Conservation (phyloP, 2,113 vertebrate species). For the Menidia beryllina region DNA sequence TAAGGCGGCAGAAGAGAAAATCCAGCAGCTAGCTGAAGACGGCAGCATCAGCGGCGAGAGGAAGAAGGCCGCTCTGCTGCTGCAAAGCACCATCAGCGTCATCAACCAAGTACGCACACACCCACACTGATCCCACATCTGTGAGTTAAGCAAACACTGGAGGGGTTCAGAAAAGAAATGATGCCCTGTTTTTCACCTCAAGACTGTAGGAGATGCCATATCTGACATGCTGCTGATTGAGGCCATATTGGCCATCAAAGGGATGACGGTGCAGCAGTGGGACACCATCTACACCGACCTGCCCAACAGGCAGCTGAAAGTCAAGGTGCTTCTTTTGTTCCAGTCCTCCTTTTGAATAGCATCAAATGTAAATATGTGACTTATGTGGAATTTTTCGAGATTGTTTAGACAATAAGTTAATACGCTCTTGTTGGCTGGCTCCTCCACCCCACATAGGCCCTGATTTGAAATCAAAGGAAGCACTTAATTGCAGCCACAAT, state of each 20-base stretch:
- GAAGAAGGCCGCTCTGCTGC: slow-evolving; percentile 85
- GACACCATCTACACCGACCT: slow-evolving; percentile 89
- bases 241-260: slow-evolving; percentile 88
- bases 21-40: slow-evolving; percentile 83
- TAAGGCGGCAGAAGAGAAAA: slow-evolving; percentile 87
- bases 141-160: not conserved
- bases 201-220: slow-evolving; percentile 94
- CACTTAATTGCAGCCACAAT: too few relatives aligned
- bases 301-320: slow-evolving; percentile 94
- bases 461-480: too few relatives aligned
- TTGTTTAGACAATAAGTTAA: too few relatives aligned
- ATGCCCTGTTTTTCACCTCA: slow-evolving; percentile 3
- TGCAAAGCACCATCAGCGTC: slow-evolving; percentile 87
- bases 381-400: too few relatives aligned
- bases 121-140: not conserved
- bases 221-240: slow-evolving; percentile 96
- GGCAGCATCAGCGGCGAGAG: slow-evolving; percentile 75
- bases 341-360: too few relatives aligned
- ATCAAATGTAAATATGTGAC: too few relatives aligned
- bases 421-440: too few relatives aligned
- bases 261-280: slow-evolving; percentile 91
- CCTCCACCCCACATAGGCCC: too few relatives aligned
- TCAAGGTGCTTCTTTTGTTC: too few relatives aligned
- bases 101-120: slow-evolving; percentile 89
- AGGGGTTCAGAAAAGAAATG: not conserved